These are phyloP conservation scores for Trypoxylus dichotomus DNA, from an alignment of 1,140 invertebrate species.

Conservation along the genomic window DNA sequence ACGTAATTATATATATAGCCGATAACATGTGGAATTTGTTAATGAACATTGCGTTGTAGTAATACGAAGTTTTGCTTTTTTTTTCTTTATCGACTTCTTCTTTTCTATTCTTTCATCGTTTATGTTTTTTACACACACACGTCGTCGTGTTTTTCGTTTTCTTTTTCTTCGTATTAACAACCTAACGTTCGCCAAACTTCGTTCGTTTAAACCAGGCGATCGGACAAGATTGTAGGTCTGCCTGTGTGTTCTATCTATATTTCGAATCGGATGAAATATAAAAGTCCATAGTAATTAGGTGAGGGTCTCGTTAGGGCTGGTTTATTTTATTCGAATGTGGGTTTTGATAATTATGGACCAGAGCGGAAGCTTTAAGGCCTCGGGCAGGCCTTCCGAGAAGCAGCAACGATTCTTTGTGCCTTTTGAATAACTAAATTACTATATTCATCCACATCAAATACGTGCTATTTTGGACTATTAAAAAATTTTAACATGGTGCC, in stretches of 20 bases:
- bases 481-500: slow-evolving; percentile 31
- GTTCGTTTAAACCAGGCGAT: slow-evolving; percentile 16
- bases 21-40: slow-evolving; percentile 17
- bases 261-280: slow-evolving; percentile 31
- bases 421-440: slow-evolving; percentile 47
- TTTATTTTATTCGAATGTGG: slow-evolving; percentile 43
- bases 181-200: slow-evolving; percentile 31
- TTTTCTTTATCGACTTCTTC: background rate
- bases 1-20: slow-evolving; percentile 11
- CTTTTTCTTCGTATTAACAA: slow-evolving; percentile 27
- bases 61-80: slow-evolving; percentile 9
- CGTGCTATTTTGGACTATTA: slow-evolving; percentile 31
- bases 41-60: slow-evolving; percentile 20
- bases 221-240: slow-evolving; percentile 19
- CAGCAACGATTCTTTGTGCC: slow-evolving; percentile 47
- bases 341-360: slow-evolving; percentile 50
- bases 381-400: slow-evolving; percentile 44
- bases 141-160: slow-evolving; percentile 26
- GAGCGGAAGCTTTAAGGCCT: slow-evolving; percentile 43
- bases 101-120: background rate
- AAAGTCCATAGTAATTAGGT: slow-evolving; percentile 43
- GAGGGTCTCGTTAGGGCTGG: slow-evolving; percentile 43
- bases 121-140: background rate
- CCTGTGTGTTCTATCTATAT: background rate
- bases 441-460: slow-evolving; percentile 30